Percentiles rank a stretch among this genome's conserved stretches.
Conservation (phyloP, 1,140 invertebrate species). For the Pteromalus puparum region DNA sequence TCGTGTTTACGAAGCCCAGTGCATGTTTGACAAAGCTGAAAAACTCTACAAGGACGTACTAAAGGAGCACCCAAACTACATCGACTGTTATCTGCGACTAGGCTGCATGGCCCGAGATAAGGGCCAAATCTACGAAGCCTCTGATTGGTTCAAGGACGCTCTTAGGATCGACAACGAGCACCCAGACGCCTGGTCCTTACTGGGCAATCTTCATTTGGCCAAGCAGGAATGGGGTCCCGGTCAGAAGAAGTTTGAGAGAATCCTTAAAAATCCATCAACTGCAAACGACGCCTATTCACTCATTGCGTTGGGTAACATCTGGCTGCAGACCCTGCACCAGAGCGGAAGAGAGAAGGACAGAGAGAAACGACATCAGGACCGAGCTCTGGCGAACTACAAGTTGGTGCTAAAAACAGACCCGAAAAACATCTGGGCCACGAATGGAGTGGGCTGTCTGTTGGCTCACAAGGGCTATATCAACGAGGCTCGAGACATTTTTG, state of each 20-base stretch:
- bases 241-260: conserved; percentile 99
- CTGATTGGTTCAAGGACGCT: conserved; percentile 99
- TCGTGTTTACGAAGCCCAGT: conserved; percentile 93
- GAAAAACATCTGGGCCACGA: conserved; percentile 98
- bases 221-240: conserved; percentile 98
- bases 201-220: conserved; percentile 97
- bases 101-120: conserved; percentile 99
- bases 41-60: conserved; percentile 97
- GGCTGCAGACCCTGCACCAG: conserved; percentile 97
- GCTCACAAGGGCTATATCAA: conserved; percentile 96
- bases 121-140: conserved; percentile 98
- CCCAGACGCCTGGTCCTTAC: conserved; percentile 97
- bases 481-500: conserved; percentile 98
- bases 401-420: conserved; percentile 92
- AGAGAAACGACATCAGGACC: conserved; percentile 95
- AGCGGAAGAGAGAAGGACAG: conserved; percentile 95
- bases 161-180: conserved; percentile 96
- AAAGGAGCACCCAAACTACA: conserved; percentile 98
- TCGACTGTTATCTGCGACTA: conserved; percentile 94
- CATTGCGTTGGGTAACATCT: conserved; percentile 98
- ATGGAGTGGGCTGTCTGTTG: conserved; percentile 96
- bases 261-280: conserved; percentile 91
- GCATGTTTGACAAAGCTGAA: conserved; percentile 95
- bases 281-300: conserved; percentile 96
- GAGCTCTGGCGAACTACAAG: conserved; percentile 95